Base-by-base conservation (phyloP, 2,113 vertebrate species). In the Scomber scombrus region DNA sequence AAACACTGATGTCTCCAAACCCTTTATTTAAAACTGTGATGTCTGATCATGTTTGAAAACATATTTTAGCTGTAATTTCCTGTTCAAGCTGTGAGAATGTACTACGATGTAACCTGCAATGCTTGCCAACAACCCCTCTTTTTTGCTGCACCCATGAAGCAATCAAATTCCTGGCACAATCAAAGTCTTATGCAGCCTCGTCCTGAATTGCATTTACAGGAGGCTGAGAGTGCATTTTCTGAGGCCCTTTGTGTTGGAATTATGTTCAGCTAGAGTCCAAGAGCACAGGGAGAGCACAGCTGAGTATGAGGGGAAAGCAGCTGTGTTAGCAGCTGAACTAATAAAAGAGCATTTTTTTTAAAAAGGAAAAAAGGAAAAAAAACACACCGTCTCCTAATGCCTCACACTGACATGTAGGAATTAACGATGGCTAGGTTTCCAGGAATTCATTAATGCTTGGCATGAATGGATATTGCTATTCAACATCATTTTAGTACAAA, bases 211-310 rank as follows among this genome's bases (percentile, higher is more conserved):
- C 75, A 64, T 84, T 85, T 81, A 80, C 70, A 82, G 75, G 65
- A 82, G 82, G 87, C 89, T 84, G 80, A 87, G 79, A 15, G 84
- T 86, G 86, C 82, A 75, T 82, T 80, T 90, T 83, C 76, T 58
- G 50, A 63, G 58, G 50, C 52, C 72, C 54, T 88, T 91, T 91
- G 80, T 89, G 76, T 63, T 71, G 89, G 89, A 89, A 90, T 91
- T 85, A 82, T 86, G 87, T 86, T 74, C 31, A 79, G 78, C 72
- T n/a, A 23, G 64, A 82, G 81, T 80, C 76, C 34, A 61, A 57
- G 58, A 86, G 81, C 64, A 55, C 49, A 34, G 51, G n/a, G 64
- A 23, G 31, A 85, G 81, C 51, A 57, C 49, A 34, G 60, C 79
- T 75, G 71, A 69, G 71, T 5, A 12, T 55, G 61, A 15, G 55